These are phyloP conservation scores for Lasioglossum zephyrum DNA, from an alignment of 2,888 invertebrate genomes.

Conservation along the genomic window DNA sequence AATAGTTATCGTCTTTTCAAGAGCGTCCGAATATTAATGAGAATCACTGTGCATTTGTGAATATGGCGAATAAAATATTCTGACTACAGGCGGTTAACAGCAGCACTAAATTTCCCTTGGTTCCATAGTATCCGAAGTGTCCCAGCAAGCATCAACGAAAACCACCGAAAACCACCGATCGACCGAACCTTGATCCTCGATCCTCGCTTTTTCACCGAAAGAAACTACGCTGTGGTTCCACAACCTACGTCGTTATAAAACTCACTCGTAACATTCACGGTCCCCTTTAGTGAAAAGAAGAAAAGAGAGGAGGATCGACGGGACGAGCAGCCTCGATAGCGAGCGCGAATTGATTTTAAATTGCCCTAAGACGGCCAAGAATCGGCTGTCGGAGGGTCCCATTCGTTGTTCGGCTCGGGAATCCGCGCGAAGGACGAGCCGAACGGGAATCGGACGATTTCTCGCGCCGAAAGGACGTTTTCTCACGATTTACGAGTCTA, in stretches of 20 bases:
- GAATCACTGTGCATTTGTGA: neutral
- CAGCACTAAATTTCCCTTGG: neutral
- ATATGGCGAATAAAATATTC: neutral
- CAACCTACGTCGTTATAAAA: neutral
- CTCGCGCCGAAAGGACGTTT: conserved; percentile 68
- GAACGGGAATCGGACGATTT: conserved; percentile 61
- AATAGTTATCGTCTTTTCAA: neutral
- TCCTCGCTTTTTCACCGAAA: neutral
- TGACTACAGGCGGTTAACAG: neutral
- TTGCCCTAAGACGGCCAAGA: conserved; percentile 14
- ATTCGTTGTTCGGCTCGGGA: conserved; percentile 16
- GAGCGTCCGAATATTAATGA: neutral
- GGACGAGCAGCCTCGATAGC: neutral
- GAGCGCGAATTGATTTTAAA: conserved; percentile 35
- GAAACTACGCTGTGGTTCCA: neutral
- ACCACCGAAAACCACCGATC: neutral
- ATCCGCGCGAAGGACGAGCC: conserved; percentile 53
- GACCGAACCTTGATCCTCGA: neutral
- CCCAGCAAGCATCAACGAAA: neutral
- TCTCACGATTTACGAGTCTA: conserved; percentile 77
- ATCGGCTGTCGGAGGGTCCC: conserved; percentile 14
- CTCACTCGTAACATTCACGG: neutral
- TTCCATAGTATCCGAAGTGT: neutral
- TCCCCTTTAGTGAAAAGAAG: neutral
- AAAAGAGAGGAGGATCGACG: neutral